phyloP scores from a whole-genome alignment of 1,140 invertebrate genomes.

The Battus philenor region DNA sequence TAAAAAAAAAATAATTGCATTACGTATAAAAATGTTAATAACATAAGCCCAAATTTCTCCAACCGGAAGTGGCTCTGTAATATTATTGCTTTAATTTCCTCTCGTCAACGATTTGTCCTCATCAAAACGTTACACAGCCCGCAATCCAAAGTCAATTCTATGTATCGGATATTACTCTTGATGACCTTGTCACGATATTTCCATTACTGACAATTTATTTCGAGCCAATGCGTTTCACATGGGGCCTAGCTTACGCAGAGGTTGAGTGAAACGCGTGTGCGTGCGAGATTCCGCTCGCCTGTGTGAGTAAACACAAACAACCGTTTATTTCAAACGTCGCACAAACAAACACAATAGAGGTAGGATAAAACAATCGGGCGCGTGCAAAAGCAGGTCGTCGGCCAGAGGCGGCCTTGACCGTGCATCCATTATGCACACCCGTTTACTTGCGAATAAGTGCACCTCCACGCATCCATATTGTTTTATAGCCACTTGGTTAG shows the following conservation, averaged over 20 bases:
- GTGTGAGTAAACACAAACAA: conserved; percentile 15
- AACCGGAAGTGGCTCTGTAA: too few relatives aligned
- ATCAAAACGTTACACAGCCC: neutral
- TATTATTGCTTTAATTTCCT: too few relatives aligned
- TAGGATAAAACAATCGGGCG: conserved; percentile 50
- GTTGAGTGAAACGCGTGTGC: neutral
- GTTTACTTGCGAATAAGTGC: conserved; percentile 60
- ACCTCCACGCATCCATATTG: conserved; percentile 38
- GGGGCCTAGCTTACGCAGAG: neutral
- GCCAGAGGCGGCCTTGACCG: conserved; percentile 60
- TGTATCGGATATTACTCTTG: conserved; percentile 9
- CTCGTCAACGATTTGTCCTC: conserved; percentile 1
- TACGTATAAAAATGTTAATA: too few relatives aligned
- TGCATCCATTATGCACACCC: conserved; percentile 63
- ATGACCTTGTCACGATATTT: conserved; percentile 2
- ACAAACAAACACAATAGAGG: conserved; percentile 24
- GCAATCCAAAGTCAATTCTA: neutral
- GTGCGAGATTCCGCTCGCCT: too few relatives aligned
- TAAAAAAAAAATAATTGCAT: too few relatives aligned
- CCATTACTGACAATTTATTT: conserved; percentile 1
- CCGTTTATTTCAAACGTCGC: conserved; percentile 26
- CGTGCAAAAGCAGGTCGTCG: conserved; percentile 47
- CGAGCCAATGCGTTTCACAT: neutral
- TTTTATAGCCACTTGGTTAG: conserved; percentile 14
- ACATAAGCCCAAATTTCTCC: too few relatives aligned